phyloP scores from a whole-genome alignment of 2,113 vertebrate species.

The Otis tarda region DNA sequence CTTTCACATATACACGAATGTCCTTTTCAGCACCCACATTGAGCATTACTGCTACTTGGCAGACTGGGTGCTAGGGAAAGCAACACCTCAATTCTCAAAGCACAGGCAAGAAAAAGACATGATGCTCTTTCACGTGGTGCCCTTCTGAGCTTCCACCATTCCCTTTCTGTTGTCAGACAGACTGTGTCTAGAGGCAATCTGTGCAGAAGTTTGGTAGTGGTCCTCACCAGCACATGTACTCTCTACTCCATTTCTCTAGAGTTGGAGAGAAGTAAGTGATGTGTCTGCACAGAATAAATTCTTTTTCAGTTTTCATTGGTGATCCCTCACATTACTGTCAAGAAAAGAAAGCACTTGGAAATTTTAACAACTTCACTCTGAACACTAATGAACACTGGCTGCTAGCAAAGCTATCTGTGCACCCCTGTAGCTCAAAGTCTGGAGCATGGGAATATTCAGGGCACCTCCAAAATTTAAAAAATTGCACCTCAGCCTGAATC shows the following conservation, averaged over 20 bases:
- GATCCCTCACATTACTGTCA: background rate
- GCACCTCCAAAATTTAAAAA: background rate
- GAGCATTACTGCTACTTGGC: background rate
- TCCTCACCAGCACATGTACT: background rate
- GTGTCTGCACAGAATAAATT: background rate
- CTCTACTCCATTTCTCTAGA: background rate
- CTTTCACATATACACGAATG: background rate
- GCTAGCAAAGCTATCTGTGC: fast-evolving
- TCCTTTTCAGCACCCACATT: background rate
- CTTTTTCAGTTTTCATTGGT: background rate
- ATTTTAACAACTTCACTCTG: background rate
- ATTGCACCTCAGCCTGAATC: background rate
- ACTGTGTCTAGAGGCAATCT: background rate
- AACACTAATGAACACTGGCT: background rate
- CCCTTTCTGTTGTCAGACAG: background rate
- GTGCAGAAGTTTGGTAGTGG: background rate
- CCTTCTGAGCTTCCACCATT: background rate
- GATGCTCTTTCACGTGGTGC: background rate
- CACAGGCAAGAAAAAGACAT: background rate
- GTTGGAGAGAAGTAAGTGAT: background rate
- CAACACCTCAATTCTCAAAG: background rate
- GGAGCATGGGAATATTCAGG: background rate
- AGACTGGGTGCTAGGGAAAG: background rate
- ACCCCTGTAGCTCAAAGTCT: background rate
- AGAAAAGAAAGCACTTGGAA: background rate